Base-by-base conservation (phyloP, 2,797 vertebrate genomes). In the Lagorchestes hirsutus region DNA sequence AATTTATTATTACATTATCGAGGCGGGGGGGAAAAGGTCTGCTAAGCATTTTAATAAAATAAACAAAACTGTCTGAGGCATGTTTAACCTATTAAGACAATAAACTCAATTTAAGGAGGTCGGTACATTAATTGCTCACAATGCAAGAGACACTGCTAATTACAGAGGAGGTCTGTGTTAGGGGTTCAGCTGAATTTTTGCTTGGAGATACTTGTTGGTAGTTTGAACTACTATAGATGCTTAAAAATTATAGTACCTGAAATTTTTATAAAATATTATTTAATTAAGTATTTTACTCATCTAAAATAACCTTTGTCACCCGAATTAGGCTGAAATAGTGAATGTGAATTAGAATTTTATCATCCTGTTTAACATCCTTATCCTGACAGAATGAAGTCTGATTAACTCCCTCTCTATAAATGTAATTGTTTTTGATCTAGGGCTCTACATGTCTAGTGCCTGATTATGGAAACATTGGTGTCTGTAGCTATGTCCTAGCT, bases 1-100 rank as follows among this genome's bases (percentile, higher is more conserved):
- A 0, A 0, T 12, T 34, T n/a, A 12, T 9, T 55, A 87, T 31
- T 1, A 5, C 28, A 11, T 24, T 2, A 57, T 52, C 56, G 40
- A 46, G 50, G 55, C 46, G 34, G 13, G 13, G 8, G 29, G 31
- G 24, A 28, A 58, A 6, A 34, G 12, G 5, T 46, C 59, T 40
- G n/a, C 74, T 18, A 62, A 92, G 34, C 27, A 27, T n/a, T 52
- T 90, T 93, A 52, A n/a, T 0, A 34, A 90, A 22, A 6, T 59
- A 28, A 58, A 1, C 40, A 4, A 24, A 28, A 29, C 52, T 9
- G 3, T 0, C 1, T 55, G 90, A 67, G 74, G 13, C n/a, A 31
- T 46, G 6, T 46, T 74, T 46, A 87, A 87, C 74, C 40, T 46
- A 87, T 87, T 87, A 87, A 87, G 22, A 27, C 74, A 87, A 87